Percentiles rank a stretch among this genome's conserved stretches.
phyloP scores from a whole-genome alignment of 1,140 invertebrate genomes.

The Dufourea novaeangliae region DNA sequence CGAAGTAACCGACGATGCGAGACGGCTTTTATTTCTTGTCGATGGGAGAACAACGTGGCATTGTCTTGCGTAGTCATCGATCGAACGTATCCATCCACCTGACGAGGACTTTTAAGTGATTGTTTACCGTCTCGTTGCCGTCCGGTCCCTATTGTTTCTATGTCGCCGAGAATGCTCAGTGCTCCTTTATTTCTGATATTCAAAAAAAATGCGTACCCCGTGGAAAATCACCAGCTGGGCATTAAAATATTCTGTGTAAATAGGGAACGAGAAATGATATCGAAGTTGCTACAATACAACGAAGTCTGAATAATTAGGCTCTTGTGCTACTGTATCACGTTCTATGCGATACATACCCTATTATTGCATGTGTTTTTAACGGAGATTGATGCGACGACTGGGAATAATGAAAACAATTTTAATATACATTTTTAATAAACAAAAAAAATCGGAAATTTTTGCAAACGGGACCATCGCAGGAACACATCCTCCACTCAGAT shows the following conservation, averaged over 20 bases:
- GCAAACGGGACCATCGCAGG: too few relatives aligned
- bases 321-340: background rate
- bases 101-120: background rate
- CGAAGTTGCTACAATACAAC: background rate
- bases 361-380: too few relatives aligned
- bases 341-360: too few relatives aligned
- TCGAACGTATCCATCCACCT: background rate
- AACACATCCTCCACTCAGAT: too few relatives aligned
- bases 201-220: background rate
- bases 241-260: too few relatives aligned
- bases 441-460: too few relatives aligned
- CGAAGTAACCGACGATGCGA: background rate
- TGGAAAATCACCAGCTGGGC: background rate
- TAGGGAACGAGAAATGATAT: background rate
- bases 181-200: background rate
- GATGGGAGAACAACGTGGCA: background rate
- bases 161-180: background rate
- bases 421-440: too few relatives aligned
- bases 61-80: constrained; percentile 9
- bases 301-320: background rate
- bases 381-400: too few relatives aligned
- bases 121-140: background rate
- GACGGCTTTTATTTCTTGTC: background rate
- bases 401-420: too few relatives aligned
- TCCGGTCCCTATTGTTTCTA: background rate